A percentile compares a stretch with the other conserved stretches of the same genome.
These are phyloP conservation scores for Spinus olivaceus DNA, from an alignment of 2,797 vertebrate genomes.

Conservation along the genomic window DNA sequence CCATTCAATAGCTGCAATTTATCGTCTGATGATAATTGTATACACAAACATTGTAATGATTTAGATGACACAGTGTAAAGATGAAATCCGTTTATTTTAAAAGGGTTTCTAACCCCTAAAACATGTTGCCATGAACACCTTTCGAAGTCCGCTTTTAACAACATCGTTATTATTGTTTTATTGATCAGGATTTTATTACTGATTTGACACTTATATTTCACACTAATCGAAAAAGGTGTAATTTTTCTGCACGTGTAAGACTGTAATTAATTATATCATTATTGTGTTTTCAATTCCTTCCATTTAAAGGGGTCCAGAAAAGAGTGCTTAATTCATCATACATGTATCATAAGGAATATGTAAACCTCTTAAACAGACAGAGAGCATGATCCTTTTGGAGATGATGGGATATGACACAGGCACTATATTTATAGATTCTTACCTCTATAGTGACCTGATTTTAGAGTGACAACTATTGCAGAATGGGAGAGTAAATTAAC, in stretches of 20 bases:
- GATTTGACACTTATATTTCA: slow-evolving; percentile 99
- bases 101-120: slow-evolving; percentile 99
- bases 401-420: slow-evolving; percentile 83
- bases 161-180: slow-evolving; percentile 99
- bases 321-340: slow-evolving; percentile 89
- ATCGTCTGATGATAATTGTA: slow-evolving; percentile 99
- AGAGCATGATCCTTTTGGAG: slow-evolving; percentile 83
- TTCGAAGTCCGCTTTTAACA: slow-evolving; percentile 96
- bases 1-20: slow-evolving; percentile 97
- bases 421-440: slow-evolving; percentile 80
- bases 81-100: slow-evolving; percentile 99
- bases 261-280: slow-evolving; percentile 98
- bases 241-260: slow-evolving; percentile 92
- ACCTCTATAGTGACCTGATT: slow-evolving; percentile 74
- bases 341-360: slow-evolving; percentile 81
- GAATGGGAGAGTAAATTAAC: slow-evolving; percentile 69
- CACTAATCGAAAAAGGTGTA: slow-evolving; percentile 96
- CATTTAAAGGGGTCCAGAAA: slow-evolving; percentile 82
- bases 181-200: slow-evolving; percentile 99
- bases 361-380: slow-evolving; percentile 79
- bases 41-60: slow-evolving; percentile 99
- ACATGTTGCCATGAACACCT: slow-evolving; percentile 88
- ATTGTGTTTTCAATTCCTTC: slow-evolving; percentile 89
- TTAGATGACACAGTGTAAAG: slow-evolving; percentile 99
- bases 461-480: slow-evolving; percentile 69